These are phyloP conservation scores for Coptotermes formosanus DNA, from an alignment of 1,140 invertebrate species.

Conservation along the genomic window DNA sequence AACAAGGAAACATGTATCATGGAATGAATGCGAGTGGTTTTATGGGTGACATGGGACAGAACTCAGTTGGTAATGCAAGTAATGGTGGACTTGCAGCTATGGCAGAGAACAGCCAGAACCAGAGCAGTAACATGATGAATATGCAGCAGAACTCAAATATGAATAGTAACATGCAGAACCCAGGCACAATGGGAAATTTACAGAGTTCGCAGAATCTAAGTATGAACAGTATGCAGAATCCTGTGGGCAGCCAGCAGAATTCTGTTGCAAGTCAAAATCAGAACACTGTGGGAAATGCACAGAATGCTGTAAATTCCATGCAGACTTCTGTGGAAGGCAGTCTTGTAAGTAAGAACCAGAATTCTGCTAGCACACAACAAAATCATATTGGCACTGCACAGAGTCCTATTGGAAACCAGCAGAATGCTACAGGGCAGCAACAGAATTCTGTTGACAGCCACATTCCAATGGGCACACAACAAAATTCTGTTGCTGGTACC, in stretches of 20 bases:
- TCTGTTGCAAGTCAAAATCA: neutral
- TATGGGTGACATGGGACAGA: neutral
- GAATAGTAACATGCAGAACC: conserved; percentile 12
- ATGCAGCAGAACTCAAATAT: conserved; percentile 22
- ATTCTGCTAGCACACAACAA: conserved; percentile 27
- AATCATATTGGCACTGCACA: conserved; percentile 24
- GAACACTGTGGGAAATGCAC: conserved; percentile 12
- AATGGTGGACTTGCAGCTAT: neutral
- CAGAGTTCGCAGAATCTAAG: conserved; percentile 24
- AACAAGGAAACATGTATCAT: conserved; percentile 29
- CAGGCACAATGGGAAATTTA: conserved; percentile 5
- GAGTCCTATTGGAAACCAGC: conserved; percentile 23
- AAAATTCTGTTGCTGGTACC: neutral
- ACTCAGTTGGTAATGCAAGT: neutral
- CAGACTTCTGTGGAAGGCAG: neutral
- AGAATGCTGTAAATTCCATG: conserved; percentile 1
- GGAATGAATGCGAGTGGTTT: neutral
- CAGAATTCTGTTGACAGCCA: neutral
- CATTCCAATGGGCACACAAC: no score
- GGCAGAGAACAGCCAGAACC: neutral
- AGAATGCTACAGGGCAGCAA: neutral
- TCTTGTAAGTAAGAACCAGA: conserved; percentile 14
- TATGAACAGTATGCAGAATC: conserved; percentile 23
- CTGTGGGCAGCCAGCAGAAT: conserved; percentile 24
- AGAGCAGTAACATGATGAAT: neutral